phyloP scores from a whole-genome alignment of 2,888 invertebrate genomes.

The Agriotes lineatus region DNA sequence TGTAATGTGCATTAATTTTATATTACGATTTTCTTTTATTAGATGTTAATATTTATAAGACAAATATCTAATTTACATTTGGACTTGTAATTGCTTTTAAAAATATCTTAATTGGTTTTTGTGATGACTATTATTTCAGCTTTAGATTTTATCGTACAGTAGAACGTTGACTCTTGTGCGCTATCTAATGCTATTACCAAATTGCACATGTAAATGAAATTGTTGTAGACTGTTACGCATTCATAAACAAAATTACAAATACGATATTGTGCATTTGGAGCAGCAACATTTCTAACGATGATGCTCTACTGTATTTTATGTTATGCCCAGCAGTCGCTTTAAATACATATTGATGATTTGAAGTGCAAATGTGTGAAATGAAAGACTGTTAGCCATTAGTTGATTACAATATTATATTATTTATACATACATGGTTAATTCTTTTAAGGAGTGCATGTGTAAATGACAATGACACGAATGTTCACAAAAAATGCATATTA shows the following conservation, averaged over 20 bases:
- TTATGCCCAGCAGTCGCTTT: not conserved
- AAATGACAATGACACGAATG: not conserved
- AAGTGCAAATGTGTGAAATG: constrained; percentile 64
- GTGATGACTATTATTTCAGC: not conserved
- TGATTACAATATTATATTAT: constrained; percentile 40
- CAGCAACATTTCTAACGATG: too few relatives aligned
- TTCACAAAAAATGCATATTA: constrained; percentile 11
- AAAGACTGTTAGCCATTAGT: constrained; percentile 64
- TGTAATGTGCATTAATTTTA: constrained; percentile 14
- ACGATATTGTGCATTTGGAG: too few relatives aligned
- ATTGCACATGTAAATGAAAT: too few relatives aligned
- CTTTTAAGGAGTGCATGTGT: constrained; percentile 16
- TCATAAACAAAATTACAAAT: too few relatives aligned
- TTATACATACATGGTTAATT: constrained; percentile 26
- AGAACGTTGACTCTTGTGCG: not conserved
- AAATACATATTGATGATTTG: constrained; percentile 31
- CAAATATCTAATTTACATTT: too few relatives aligned
- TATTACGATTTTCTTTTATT: not conserved
- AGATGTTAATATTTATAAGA: too few relatives aligned
- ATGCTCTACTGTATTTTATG: constrained; percentile 5
- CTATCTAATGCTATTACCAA: too few relatives aligned
- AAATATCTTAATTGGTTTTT: too few relatives aligned
- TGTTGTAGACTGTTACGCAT: too few relatives aligned
- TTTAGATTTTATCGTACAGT: not conserved
- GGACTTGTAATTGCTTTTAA: not conserved